Conservation (phyloP, 64 coral and sea anemone species). For the Actinia tenebrosa region DNA sequence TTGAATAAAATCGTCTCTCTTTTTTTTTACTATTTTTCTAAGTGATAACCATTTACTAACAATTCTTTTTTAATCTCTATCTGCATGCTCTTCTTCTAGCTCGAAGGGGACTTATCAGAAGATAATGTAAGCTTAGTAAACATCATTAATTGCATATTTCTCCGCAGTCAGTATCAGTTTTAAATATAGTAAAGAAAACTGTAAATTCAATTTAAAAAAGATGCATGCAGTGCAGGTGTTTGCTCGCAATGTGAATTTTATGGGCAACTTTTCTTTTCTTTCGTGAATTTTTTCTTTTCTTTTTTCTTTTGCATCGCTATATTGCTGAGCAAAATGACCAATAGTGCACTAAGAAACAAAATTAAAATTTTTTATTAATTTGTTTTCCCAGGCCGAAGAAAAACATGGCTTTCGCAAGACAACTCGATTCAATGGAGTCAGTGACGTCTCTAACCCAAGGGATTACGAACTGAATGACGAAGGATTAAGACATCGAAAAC, state of each 20-base stretch:
- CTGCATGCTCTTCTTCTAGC: background rate
- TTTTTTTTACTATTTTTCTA: background rate
- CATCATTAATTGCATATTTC: too few species aligned
- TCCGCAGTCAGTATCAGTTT: too few species aligned
- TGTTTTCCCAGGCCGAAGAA: slow-evolving; percentile 5
- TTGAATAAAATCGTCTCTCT: background rate
- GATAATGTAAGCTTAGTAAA: background rate
- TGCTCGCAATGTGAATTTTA: too few species aligned
- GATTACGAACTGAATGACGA: background rate
- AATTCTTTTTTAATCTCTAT: background rate
- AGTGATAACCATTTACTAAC: background rate
- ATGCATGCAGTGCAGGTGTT: too few species aligned
- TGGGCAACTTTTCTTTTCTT: too few species aligned
- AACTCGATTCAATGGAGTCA: background rate
- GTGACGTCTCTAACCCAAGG: background rate
- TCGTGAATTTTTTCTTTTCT: too few species aligned
- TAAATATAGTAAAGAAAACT: too few species aligned
- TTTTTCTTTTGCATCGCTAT: too few species aligned
- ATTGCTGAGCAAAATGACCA: too few species aligned
- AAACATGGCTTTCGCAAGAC: background rate
- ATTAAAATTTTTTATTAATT: background rate
- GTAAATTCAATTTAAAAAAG: too few species aligned
- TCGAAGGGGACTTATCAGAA: background rate
- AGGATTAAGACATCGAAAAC: background rate
- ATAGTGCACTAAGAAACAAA: too few species aligned